A percentile compares a stretch with the other conserved stretches of the same genome.
Conservation (phyloP, 2,113 vertebrate species). For the Herpailurus yagouaroundi region DNA sequence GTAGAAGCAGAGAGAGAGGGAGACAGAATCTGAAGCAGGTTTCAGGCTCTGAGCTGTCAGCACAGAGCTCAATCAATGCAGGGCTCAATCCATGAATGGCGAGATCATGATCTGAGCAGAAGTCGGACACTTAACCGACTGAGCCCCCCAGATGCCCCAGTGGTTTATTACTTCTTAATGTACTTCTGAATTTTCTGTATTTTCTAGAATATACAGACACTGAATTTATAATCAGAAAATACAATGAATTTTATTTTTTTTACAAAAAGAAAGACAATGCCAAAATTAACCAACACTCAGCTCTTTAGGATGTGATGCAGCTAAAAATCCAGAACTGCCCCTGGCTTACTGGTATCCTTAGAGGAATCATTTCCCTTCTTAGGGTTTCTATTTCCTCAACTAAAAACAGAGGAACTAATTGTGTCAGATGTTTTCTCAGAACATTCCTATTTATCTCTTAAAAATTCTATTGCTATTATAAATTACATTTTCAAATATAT, state of each 20-base stretch:
- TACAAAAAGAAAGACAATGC: background rate
- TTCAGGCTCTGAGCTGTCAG: too few species aligned
- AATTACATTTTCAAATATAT: constrained; percentile 48
- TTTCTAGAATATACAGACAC: constrained; percentile 21
- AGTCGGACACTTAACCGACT: too few species aligned
- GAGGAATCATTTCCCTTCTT: background rate
- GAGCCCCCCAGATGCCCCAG: too few species aligned
- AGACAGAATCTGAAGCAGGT: too few species aligned
- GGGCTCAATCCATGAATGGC: too few species aligned
- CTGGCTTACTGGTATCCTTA: background rate
- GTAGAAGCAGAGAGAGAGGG: too few species aligned
- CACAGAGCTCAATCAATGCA: too few species aligned
- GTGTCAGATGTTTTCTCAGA: background rate
- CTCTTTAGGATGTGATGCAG: background rate
- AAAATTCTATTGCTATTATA: background rate
- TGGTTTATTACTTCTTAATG: background rate
- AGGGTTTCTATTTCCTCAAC: background rate
- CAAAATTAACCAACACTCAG: background rate
- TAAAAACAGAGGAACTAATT: background rate
- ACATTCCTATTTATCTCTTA: background rate
- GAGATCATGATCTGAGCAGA: too few species aligned
- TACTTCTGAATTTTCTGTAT: constrained; percentile 27
- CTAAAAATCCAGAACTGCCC: background rate
- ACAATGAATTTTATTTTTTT: background rate
- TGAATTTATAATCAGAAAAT: constrained; percentile 36